These are phyloP conservation scores for Crotophaga sulcirostris DNA, from an alignment of 2,113 vertebrate genomes.

Conservation along the genomic window DNA sequence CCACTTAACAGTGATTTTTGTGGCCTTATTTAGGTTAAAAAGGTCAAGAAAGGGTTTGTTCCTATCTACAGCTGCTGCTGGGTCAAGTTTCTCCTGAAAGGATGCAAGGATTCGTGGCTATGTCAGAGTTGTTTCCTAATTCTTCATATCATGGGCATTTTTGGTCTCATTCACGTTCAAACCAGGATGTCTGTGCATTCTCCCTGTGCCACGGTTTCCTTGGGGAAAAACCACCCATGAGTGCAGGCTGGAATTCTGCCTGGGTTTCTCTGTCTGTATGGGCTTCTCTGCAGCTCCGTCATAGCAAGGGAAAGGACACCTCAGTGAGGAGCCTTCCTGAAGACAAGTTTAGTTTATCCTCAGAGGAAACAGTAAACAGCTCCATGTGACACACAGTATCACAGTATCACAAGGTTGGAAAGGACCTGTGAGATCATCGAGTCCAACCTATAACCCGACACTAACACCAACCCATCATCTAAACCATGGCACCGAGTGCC, in stretches of 20 bases:
- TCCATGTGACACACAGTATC: accelerated
- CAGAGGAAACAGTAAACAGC: accelerated
- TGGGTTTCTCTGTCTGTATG: not conserved
- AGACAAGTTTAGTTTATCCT: not conserved
- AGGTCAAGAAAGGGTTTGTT: not conserved
- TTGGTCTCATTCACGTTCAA: not conserved
- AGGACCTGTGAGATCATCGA: too few relatives aligned
- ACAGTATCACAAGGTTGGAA: too few relatives aligned
- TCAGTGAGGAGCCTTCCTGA: not conserved
- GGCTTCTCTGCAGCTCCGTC: not conserved
- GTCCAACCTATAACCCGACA: too few relatives aligned
- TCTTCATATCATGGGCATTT: not conserved
- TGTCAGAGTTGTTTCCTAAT: not conserved
- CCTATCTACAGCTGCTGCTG: not conserved
- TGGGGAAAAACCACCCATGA: not conserved
- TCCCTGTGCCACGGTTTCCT: not conserved
- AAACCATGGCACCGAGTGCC: too few relatives aligned
- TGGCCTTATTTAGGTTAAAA: not conserved
- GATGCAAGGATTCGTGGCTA: not conserved
- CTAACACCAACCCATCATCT: too few relatives aligned
- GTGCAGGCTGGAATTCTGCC: not conserved
- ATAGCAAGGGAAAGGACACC: not conserved
- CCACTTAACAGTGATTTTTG: not conserved
- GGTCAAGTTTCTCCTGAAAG: not conserved
- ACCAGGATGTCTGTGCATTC: not conserved